Conservation (phyloP, 2,797 vertebrate genomes). For the Trachops cirrhosus region DNA sequence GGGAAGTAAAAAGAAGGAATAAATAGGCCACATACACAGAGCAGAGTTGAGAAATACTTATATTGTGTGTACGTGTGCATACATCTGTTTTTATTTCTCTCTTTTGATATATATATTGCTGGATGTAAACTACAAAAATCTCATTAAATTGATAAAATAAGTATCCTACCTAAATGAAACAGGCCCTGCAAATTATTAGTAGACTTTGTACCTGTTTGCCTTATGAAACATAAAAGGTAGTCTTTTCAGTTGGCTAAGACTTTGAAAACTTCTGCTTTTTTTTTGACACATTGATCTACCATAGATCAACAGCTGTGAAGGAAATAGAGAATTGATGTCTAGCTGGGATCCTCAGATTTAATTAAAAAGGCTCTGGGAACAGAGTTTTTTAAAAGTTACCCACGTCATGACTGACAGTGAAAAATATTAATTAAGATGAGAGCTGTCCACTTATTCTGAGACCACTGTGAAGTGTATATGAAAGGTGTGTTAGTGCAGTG, state of each 20-base stretch:
- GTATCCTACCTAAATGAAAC: not conserved
- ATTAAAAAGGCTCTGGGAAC: slow-evolving; percentile 15
- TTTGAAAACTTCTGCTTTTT: not conserved
- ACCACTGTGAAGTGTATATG: not conserved
- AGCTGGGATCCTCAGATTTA: not conserved
- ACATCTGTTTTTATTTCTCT: not conserved
- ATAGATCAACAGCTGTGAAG: slow-evolving; percentile 26
- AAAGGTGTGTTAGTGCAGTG: not conserved
- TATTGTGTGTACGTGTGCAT: not conserved
- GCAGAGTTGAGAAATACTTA: not conserved
- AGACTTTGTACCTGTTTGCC: not conserved
- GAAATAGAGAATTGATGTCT: slow-evolving; percentile 23
- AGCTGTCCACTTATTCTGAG: not conserved
- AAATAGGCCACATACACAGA: not conserved
- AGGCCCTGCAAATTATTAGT: not conserved
- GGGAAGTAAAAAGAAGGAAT: slow-evolving; percentile 5
- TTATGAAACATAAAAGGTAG: not conserved
- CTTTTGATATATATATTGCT: not conserved
- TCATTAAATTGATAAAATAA: not conserved
- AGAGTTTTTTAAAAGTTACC: not conserved
- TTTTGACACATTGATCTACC: not conserved
- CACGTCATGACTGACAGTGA: not conserved
- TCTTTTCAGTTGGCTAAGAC: not conserved
- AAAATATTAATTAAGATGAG: not conserved
- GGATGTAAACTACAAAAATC: no score